Base-by-base conservation (phyloP, 2,113 vertebrate species). In the Gasterosteus aculeatus region DNA sequence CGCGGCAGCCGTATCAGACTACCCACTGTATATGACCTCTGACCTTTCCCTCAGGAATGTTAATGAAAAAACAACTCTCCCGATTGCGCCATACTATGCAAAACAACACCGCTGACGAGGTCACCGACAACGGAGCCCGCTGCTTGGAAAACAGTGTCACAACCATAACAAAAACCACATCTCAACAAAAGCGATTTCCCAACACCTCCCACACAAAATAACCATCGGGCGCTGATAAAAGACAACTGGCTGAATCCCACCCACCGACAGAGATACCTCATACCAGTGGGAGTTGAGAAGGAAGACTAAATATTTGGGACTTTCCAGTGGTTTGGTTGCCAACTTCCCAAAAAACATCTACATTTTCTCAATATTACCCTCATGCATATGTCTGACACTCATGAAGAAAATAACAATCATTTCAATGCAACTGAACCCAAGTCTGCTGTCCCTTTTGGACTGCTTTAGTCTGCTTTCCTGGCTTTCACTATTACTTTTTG, bases 271-370 rank as follows among this genome's bases (percentile, higher is more conserved):
- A 47, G 56, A 42, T 31, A 64, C 57, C 29, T 85, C 81, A 83
- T 44, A 66, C 63, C 68, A 65, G 76, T 80, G 85, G 82, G 87
- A 78, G 80, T 56, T 71, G 16, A 65, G 44, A 16, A 67, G 66
- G 26, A 29, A 15, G 18, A 62, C 9, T 57, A 29, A 8, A 54
- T 38, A 70, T 65, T 5, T 75, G 86, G 89, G 86, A 90, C 83
- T 92, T 92, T 92, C 88, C 87, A 84, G 5, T 75, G 38, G 7
- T 69, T 61, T 31, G 7, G 22, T 47, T 11, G 46, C 10, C 18
- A 39, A 53, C 1, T 14, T 22, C 65, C 11, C 33, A 35, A 35
- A 35, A 35, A 35, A 35, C 33, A 35, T 26, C 14, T 15, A 7
- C 0, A 56, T 84, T 77, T 77, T 82, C 78, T 74, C 29, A 84